Conservation (phyloP, 2,888 invertebrate genomes). For the Ornithoptera priamus region DNA sequence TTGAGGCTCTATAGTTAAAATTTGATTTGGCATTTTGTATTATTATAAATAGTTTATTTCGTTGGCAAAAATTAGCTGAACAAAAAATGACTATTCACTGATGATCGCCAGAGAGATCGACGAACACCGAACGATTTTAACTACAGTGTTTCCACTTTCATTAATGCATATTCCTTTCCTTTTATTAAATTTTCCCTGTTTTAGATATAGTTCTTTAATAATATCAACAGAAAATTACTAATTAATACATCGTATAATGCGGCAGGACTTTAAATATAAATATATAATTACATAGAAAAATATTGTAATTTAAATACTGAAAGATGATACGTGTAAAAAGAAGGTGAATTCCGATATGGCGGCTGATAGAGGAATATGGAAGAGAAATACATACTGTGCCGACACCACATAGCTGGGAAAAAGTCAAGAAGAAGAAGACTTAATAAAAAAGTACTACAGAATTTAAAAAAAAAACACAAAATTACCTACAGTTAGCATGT, state of each 20-base stretch:
- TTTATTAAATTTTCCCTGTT: neutral
- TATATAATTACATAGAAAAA: too few species aligned
- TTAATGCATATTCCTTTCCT: neutral
- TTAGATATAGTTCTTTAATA: neutral
- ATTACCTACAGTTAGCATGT: too few species aligned
- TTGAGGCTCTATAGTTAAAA: conserved; percentile 92
- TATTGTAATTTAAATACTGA: too few species aligned
- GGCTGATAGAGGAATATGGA: too few species aligned
- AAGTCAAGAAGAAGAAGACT: too few species aligned
- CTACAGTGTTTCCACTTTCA: conserved; percentile 2
- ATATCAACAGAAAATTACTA: too few species aligned
- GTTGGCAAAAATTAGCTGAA: conserved; percentile 63
- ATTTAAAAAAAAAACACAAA: too few species aligned
- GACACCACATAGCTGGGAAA: too few species aligned
- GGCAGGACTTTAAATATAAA: neutral
- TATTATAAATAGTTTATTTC: conserved; percentile 76
- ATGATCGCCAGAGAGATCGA: conserved; percentile 69
- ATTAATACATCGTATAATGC: neutral
- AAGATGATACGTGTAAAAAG: too few species aligned
- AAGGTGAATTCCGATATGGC: too few species aligned
- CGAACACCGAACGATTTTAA: conserved; percentile 52
- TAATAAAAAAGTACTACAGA: neutral
- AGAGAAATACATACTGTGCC: too few species aligned
- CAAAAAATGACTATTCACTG: conserved; percentile 55
- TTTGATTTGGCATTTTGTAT: conserved; percentile 84